phyloP scores from a whole-genome alignment of 2,888 invertebrate genomes.

The Allolobophora icterica region DNA sequence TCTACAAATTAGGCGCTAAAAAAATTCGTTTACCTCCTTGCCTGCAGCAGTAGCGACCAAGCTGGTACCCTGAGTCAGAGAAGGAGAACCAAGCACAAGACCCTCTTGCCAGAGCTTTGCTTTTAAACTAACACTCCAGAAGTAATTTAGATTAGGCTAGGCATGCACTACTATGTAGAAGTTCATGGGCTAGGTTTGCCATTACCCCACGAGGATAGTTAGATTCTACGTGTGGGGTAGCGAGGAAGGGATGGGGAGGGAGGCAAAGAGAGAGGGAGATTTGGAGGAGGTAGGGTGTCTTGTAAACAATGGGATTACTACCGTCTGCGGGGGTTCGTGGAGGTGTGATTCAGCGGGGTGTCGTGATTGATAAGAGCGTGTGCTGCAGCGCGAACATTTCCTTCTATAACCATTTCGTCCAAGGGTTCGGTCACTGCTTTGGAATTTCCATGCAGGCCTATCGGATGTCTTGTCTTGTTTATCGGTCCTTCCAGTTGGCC shows the following conservation, averaged over 20 bases:
- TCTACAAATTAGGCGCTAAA: too few relatives aligned
- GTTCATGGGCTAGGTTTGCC: not conserved
- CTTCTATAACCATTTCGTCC: not conserved
- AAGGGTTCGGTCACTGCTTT: not conserved
- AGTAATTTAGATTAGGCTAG: not conserved
- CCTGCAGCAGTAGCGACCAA: too few relatives aligned
- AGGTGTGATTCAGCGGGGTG: not conserved
- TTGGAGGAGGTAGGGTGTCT: not conserved
- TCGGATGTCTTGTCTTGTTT: not conserved
- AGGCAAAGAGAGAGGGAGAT: not conserved
- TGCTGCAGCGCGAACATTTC: not conserved
- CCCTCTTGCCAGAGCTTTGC: not conserved
- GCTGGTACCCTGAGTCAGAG: too few relatives aligned
- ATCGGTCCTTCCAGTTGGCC: not conserved
- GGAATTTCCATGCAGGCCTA: not conserved
- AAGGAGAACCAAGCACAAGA: too few relatives aligned
- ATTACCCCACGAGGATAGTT: not conserved
- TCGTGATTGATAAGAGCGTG: not conserved
- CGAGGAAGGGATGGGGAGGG: not conserved
- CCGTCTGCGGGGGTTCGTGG: not conserved
- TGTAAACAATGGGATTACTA: not conserved
- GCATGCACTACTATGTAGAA: too few relatives aligned
- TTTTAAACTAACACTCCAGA: not conserved
- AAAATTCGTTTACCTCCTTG: too few relatives aligned
- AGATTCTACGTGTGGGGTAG: not conserved